Conservation (phyloP, 1,140 invertebrate genomes). For the Papilio xuthus region DNA sequence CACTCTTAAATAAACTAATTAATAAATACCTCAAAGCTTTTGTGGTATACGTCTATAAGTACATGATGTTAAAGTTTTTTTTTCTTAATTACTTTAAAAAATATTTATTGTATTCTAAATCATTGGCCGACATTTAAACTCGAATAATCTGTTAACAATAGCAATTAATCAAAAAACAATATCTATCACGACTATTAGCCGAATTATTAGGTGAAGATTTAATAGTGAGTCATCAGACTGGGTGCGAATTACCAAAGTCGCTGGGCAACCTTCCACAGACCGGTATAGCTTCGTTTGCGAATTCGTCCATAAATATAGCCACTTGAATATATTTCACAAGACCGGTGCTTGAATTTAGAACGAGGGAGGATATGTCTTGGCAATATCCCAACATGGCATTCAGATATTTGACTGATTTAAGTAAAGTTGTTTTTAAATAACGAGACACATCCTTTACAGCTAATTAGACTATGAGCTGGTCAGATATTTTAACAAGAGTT, state of each 20-base stretch:
- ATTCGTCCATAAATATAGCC: slow-evolving; percentile 16
- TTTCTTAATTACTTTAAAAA: neutral
- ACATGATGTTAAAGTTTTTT: neutral
- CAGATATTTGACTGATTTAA: slow-evolving; percentile 7
- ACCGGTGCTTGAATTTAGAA: neutral
- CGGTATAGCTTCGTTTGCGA: slow-evolving; percentile 32
- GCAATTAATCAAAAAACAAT: slow-evolving; percentile 8
- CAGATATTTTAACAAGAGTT: neutral
- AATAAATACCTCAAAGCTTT: too few relatives aligned
- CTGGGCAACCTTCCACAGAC: slow-evolving; percentile 10
- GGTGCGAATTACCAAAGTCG: slow-evolving; percentile 4
- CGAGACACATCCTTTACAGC: neutral
- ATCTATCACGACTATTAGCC: neutral
- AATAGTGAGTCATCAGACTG: slow-evolving; percentile 17
- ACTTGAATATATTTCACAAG: slow-evolving; percentile 16
- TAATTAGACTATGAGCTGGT: neutral
- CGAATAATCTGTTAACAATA: slow-evolving; percentile 13
- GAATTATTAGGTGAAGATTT: neutral
- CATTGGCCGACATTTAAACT: slow-evolving; percentile 19
- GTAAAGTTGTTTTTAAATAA: neutral
- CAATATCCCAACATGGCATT: slow-evolving; percentile 3
- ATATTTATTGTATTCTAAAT: neutral
- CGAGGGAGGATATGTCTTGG: neutral
- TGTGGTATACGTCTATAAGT: neutral
- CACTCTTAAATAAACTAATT: too few relatives aligned